Percentiles rank a stretch among this genome's conserved stretches.
phyloP scores from a whole-genome alignment of 2,888 invertebrate genomes.

The Phania funesta region DNA sequence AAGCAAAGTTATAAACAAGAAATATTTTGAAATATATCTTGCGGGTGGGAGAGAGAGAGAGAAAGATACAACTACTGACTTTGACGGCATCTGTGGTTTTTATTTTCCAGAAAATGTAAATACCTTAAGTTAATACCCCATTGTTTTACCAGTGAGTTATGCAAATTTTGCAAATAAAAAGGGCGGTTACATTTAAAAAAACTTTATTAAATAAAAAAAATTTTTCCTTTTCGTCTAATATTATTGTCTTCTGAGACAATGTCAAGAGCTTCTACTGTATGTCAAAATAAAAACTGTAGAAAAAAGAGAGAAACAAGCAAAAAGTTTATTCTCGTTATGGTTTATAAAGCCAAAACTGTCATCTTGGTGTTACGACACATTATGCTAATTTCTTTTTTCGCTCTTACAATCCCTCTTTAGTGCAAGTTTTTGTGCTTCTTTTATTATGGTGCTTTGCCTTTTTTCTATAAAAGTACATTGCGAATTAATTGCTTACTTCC shows the following conservation, averaged over 20 bases:
- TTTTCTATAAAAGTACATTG: constrained; percentile 32
- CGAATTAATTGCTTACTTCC: constrained; percentile 64
- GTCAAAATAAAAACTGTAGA: not conserved
- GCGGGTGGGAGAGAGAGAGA: no score
- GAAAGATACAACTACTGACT: no score
- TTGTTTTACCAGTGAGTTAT: no score
- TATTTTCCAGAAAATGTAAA: no score
- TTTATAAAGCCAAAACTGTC: constrained; percentile 62
- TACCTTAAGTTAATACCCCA: no score
- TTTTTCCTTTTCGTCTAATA: not conserved
- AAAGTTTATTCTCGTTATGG: constrained; percentile 28
- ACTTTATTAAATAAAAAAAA: not conserved
- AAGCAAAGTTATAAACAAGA: no score
- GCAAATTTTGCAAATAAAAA: no score
- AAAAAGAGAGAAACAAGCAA: constrained; percentile 1
- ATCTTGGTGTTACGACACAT: constrained; percentile 63
- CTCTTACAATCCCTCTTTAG: constrained; percentile 6
- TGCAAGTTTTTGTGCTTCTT: constrained; percentile 5
- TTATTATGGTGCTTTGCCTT: not conserved
- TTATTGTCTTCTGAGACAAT: not conserved
- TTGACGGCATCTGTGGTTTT: no score
- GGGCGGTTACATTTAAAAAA: no score
- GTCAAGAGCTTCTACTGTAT: not conserved
- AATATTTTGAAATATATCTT: no score
- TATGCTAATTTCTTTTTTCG: constrained; percentile 57